Percentiles rank a stretch among this genome's conserved stretches.
Conservation (phyloP, 2,888 invertebrate genomes). For the Aphidius colemani region DNA sequence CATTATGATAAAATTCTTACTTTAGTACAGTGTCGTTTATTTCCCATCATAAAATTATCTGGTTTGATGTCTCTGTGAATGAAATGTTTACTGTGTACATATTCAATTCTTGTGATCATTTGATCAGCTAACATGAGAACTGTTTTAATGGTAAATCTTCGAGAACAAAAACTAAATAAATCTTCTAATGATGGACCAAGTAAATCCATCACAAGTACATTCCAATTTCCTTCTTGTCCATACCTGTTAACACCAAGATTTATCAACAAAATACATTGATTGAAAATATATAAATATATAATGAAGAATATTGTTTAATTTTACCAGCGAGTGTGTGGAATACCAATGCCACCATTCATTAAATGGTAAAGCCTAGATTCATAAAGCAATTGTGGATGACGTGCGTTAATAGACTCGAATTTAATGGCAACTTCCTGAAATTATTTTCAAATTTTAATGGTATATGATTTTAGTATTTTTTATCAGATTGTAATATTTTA, state of each 20-base stretch:
- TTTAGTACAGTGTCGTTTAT: constrained; percentile 97
- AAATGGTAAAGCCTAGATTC: constrained; percentile 99
- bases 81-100: constrained; percentile 98
- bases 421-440: constrained; percentile 97
- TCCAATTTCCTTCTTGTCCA: constrained; percentile 96
- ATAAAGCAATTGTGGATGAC: constrained; percentile 98
- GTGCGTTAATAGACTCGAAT: constrained; percentile 93
- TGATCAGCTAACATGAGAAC: constrained; percentile 98
- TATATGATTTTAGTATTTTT: too few relatives aligned
- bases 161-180: constrained; percentile 98
- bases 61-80: constrained; percentile 99
- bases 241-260: constrained; percentile 64
- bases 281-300: background rate
- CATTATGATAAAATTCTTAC: constrained; percentile 44
- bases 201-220: constrained; percentile 99
- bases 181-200: constrained; percentile 98
- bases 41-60: constrained; percentile 98
- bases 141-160: constrained; percentile 99
- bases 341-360: constrained; percentile 94
- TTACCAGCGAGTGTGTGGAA: constrained; percentile 85
- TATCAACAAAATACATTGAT: constrained; percentile 2
- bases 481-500: too few relatives aligned
- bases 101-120: constrained; percentile 95
- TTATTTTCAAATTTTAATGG: background rate
- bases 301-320: background rate